A percentile compares a stretch with the other conserved stretches of the same genome.
These are phyloP conservation scores for Argyresthia albistria DNA, from an alignment of 2,888 invertebrate species.

Conservation along the genomic window DNA sequence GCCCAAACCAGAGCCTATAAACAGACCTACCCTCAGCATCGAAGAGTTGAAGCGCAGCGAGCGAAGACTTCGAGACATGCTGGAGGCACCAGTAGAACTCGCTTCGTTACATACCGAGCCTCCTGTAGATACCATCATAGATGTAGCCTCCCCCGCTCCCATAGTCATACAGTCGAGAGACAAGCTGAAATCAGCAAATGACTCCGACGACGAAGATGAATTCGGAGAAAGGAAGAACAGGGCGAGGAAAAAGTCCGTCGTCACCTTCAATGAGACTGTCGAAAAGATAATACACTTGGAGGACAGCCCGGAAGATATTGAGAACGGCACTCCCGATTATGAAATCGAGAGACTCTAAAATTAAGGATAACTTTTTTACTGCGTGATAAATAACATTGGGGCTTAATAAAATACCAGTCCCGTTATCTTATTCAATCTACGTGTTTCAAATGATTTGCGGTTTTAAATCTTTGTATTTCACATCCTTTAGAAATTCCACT, in stretches of 20 bases:
- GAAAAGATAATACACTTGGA: constrained; percentile 66
- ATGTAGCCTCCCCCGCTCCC: constrained; percentile 30
- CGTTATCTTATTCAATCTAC: too few relatives aligned
- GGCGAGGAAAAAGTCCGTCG: constrained; percentile 55
- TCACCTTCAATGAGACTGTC: constrained; percentile 71
- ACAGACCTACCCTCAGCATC: constrained; percentile 41
- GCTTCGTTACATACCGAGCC: constrained; percentile 19
- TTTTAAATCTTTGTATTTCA: constrained; percentile 1
- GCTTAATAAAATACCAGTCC: too few relatives aligned
- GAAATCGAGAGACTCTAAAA: constrained; percentile 5
- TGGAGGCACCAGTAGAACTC: constrained; percentile 35
- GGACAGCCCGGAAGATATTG: constrained; percentile 25
- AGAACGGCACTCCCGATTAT: constrained; percentile 9
- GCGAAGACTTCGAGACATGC: constrained; percentile 46
- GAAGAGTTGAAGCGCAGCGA: constrained; percentile 52
- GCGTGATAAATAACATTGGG: too few relatives aligned
- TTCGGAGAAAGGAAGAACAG: constrained; percentile 39
- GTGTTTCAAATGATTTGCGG: too few relatives aligned
- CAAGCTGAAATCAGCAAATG: constrained; percentile 46
- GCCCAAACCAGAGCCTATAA: constrained; percentile 23
- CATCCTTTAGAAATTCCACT: constrained; percentile 1
- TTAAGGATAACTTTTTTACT: neutral
- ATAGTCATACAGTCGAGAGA: constrained; percentile 58
- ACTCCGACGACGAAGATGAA: constrained; percentile 49
- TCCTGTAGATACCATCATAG: constrained; percentile 20